Base-by-base conservation (phyloP, 2,888 invertebrate species). In the Agrotis segetum region DNA sequence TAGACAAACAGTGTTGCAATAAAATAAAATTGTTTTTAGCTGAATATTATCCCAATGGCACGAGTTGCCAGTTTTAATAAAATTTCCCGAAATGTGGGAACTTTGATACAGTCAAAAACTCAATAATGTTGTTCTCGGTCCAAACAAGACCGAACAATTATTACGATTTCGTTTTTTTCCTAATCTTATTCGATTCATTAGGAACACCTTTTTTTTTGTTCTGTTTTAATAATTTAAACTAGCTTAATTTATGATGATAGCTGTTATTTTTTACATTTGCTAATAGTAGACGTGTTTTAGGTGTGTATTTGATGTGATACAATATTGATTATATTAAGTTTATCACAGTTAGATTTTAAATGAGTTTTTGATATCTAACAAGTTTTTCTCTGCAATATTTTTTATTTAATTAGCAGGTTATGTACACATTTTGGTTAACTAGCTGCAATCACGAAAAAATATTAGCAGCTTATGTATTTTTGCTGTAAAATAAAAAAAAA, bases 21-120 rank as follows among this genome's bases (percentile, higher is more conserved):
- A 14, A 74, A 66, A 53, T 44, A 34, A 17, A n/a, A 52, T 24
- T n/a, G 7, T 19, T 55, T 34, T 1, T 19, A 53, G 29, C 46
- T 0, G n/a, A n/a, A n/a, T 19, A 40, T 52, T 13, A 46, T 34
- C 50, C 1, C 19, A 47, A 40, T 3, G 13, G 3, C 19, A 0
- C 16, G 4, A 66, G 44, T 76, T 74, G 52, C 67, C 81, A 74
- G 19, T 53, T n/a, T 16, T 16, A 46, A 40, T 44, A 58, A 61
- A 47, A n/a, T 34, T 24, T 21, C 56, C 19, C 9, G 9, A 60
- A 29, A 76, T 29, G 3, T 49, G 50, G 77, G 59, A 67, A 46
- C 16, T 55, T 49, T 0, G 11, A 4, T 0, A 9, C 4, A 6
- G 1, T 21, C 7, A 16, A 44, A 49, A 9, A 6, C 9, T 49